Percentiles rank a stretch among this genome's conserved stretches.
Evolutionary conservation across 2,888 invertebrate genomes (phyloP).

Genomic region (Lasiommata megera): DNA sequence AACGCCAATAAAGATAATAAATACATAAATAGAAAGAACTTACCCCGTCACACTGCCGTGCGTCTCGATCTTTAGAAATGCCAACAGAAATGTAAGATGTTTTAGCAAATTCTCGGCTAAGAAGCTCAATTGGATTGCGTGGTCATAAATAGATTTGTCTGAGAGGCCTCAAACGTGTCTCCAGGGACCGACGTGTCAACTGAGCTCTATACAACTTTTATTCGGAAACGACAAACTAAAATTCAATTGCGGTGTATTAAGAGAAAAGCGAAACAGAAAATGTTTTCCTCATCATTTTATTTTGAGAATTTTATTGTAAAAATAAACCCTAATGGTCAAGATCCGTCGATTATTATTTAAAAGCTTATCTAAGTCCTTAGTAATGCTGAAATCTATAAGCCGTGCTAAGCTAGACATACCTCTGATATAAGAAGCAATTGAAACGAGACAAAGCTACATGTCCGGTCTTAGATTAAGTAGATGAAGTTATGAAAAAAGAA

Average conservation of each 20-base stretch:
- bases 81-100: not conserved
- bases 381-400: too few species aligned
- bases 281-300: not conserved
- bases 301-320: not conserved
- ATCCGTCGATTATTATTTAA: too few species aligned
- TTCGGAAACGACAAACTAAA: conserved; percentile 13
- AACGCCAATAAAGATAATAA: too few species aligned
- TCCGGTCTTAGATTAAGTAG: too few species aligned
- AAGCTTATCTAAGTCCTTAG: too few species aligned
- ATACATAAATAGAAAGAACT: too few species aligned
- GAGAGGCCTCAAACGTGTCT: conserved; percentile 17
- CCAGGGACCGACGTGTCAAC: conserved; percentile 12
- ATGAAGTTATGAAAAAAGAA: too few species aligned
- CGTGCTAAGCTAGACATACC: too few species aligned
- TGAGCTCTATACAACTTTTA: conserved; percentile 9
- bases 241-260: conserved; percentile 14
- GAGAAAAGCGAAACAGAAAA: not conserved
- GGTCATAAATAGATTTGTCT: conserved; percentile 19
- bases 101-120: conserved; percentile 6
- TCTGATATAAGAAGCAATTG: too few species aligned
- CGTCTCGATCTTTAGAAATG: not conserved
- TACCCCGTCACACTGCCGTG: too few species aligned
- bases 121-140: conserved; percentile 12
- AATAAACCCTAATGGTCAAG: too few species aligned
- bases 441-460: too few species aligned